Evolutionary conservation across 1,140 invertebrate genomes (phyloP), one percentile per base, ranked within the genome.

Genomic region (Drosophila pachea): DNA sequence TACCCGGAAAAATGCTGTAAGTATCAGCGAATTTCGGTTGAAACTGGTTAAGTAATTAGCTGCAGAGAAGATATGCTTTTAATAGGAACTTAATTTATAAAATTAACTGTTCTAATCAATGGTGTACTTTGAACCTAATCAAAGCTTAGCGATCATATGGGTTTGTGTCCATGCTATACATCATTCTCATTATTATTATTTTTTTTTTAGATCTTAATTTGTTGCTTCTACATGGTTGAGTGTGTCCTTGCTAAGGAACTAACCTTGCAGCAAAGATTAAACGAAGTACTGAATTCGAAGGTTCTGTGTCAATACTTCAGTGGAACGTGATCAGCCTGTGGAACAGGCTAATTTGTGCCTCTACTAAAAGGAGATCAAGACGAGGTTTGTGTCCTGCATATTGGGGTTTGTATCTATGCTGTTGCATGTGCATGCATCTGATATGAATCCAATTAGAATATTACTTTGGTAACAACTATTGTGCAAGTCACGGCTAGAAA

Each of bases 401-500:
- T 16, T 6, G 0, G 4, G 54, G 54, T 56, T 45, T 43, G 40
- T 33, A 40, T 33, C 54, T 7, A 22, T 22, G 22, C 2, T 2
- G 12, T 40, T 59, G 1, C 0, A 36, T 9, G 1, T 47, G 9
- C 0, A 4, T 38, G 16, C 7, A 5, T 43, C 59, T 36, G 36
- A 43, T 59, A 29, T 29, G 63, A 42, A 0, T 35, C 45, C 22
- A 47, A 47, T 47, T 31, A 47, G 45, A 47, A n/a, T 29, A 0
- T 47, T 9, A 47, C 7, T 4, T 11, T 48, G 42, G n/a, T 47
- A 50, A 32, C 47, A 8, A 36, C 35, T 47, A 12, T 43, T 55
- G 16, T 55, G 61, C 53, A 58, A 58, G 67, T 69, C 67, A 69
- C 47, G 36, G 35, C 5, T 11, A 33, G 9, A 48, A 52, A 33